Percentiles rank a stretch among this genome's conserved stretches.
phyloP scores from a whole-genome alignment of 2,888 invertebrate species.

The Chydorus sphaericus region DNA sequence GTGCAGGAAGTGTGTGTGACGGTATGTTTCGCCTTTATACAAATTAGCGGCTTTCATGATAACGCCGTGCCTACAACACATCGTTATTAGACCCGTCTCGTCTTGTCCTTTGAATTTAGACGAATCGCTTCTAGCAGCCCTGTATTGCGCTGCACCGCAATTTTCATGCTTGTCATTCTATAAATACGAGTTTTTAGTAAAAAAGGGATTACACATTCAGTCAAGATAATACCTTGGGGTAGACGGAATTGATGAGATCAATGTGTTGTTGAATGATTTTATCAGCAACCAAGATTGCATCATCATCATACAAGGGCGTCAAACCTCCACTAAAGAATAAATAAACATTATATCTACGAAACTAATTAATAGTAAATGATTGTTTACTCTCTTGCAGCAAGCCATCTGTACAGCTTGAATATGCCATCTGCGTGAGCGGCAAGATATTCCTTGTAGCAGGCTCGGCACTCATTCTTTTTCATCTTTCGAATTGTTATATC shows the following conservation, averaged over 20 bases:
- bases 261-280: background rate
- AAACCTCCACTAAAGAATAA: background rate
- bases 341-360: too few relatives aligned
- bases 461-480: background rate
- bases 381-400: background rate
- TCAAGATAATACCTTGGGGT: background rate
- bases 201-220: background rate
- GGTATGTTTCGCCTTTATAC: background rate
- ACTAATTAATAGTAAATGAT: background rate
- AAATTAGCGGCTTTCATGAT: background rate
- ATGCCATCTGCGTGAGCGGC: background rate
- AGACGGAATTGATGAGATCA: background rate
- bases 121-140: background rate
- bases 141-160: background rate
- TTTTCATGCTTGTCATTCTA: background rate
- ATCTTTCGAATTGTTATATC: too few relatives aligned
- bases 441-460: background rate
- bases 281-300: background rate
- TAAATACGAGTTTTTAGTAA: background rate
- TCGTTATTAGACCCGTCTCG: background rate
- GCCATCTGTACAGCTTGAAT: background rate
- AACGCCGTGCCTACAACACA: background rate
- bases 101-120: background rate
- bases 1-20: background rate
- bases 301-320: background rate